These are phyloP conservation scores for Strix aluco DNA, from an alignment of 2,113 vertebrate genomes.

Conservation along the genomic window DNA sequence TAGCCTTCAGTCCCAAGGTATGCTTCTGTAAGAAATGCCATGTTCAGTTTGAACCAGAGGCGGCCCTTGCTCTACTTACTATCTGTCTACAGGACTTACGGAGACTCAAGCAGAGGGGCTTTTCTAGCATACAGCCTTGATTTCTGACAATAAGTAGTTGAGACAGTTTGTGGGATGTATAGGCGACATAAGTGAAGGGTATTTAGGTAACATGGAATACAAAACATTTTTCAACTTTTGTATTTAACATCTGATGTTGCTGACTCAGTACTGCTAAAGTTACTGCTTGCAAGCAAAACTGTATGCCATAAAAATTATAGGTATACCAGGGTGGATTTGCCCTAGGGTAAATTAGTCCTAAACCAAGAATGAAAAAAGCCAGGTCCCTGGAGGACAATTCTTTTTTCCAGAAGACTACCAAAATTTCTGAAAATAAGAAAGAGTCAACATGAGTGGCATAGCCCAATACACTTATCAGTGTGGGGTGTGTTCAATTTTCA, in stretches of 20 bases:
- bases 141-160: neutral
- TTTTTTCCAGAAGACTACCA: neutral
- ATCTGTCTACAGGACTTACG: neutral
- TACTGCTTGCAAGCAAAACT: neutral
- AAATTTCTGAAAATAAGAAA: neutral
- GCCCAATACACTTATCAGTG: neutral
- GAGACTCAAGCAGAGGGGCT: neutral
- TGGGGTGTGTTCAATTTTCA: neutral
- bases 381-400: neutral
- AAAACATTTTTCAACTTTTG: neutral
- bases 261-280: neutral
- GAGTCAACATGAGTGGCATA: neutral
- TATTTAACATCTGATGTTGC: neutral
- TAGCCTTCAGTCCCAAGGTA: constrained; percentile 54
- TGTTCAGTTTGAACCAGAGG: neutral
- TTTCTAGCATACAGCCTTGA: neutral
- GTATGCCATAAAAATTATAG: neutral
- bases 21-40: neutral
- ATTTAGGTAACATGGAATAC: neutral
- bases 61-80: neutral
- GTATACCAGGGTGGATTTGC: neutral
- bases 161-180: no score
- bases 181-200: neutral
- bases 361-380: neutral
- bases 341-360: neutral